A percentile compares a stretch with the other conserved stretches of the same genome.
Evolutionary conservation across 2,113 vertebrate genomes (phyloP).

Genomic region (Aegotheles bennettii): DNA sequence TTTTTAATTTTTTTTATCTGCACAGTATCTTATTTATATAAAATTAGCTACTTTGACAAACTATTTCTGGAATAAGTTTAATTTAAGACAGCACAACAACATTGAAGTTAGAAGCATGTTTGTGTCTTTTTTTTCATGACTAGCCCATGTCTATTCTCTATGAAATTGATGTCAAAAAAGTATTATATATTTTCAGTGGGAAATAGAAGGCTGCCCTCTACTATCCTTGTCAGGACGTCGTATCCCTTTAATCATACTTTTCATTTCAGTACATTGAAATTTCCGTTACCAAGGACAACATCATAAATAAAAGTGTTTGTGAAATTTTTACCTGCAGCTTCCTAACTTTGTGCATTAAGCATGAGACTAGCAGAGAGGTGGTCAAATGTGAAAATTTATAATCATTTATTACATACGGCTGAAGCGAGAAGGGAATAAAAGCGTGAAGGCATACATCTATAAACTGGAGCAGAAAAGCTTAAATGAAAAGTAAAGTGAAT

Average conservation of each 20-base stretch:
- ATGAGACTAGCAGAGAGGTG: conserved; percentile 79
- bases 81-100: conserved; percentile 49
- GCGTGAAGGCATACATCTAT: conserved; percentile 86
- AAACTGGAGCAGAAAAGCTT: conserved; percentile 80
- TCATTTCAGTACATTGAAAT: conserved; percentile 97
- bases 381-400: conserved; percentile 93
- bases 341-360: conserved; percentile 85
- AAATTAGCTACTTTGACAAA: conserved; percentile 14
- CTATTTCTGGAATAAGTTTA: conserved; percentile 49
- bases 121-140: conserved; percentile 75
- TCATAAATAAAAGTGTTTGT: conserved; percentile 95
- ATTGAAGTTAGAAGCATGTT: conserved; percentile 71
- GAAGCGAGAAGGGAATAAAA: conserved; percentile 84
- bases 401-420: conserved; percentile 89
- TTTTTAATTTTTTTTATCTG: not conserved
- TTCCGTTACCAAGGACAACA: conserved; percentile 94
- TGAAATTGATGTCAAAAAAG: conserved; percentile 88
- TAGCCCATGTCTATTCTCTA: conserved; percentile 85
- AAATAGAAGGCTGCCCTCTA: conserved; percentile 86
- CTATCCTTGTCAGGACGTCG: conserved; percentile 83
- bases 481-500: conserved; percentile 92
- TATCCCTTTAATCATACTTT: conserved; percentile 96
- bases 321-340: conserved; percentile 89
- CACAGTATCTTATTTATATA: not conserved
- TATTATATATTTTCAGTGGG: conserved; percentile 87